Percentiles rank a stretch among this genome's conserved stretches.
Conservation (phyloP, 2,113 vertebrate species). For the Hyperopisus bebe region DNA sequence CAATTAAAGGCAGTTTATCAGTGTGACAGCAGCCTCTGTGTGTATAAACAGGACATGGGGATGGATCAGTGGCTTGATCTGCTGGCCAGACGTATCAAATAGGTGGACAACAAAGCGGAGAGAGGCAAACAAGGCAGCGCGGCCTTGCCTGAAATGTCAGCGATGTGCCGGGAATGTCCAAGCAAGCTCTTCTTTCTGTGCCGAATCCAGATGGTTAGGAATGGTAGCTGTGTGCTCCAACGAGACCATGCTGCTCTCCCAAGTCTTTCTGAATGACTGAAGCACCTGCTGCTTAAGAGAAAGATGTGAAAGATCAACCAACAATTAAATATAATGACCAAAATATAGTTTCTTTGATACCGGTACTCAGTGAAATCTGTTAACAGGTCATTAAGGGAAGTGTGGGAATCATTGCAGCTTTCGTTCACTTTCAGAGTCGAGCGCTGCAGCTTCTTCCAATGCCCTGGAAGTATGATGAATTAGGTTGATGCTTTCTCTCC, state of each 20-base stretch:
- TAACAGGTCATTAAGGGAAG: neutral
- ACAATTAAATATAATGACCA: neutral
- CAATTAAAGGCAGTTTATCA: slow-evolving; percentile 20
- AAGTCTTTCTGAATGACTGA: neutral
- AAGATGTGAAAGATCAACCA: neutral
- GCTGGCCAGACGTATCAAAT: slow-evolving; percentile 11
- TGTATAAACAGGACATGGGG: neutral
- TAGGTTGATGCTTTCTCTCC: neutral
- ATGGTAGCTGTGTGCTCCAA: neutral
- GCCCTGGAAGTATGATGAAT: neutral
- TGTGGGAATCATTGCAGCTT: neutral
- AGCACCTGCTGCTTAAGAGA: neutral
- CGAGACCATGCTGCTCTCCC: neutral
- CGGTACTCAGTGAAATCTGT: neutral
- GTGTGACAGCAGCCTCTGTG: slow-evolving; percentile 10
- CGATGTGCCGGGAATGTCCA: neutral
- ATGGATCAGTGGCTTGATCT: neutral
- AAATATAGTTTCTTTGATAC: neutral
- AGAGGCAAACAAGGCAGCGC: slow-evolving; percentile 7
- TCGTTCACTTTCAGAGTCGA: neutral
- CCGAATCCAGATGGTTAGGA: neutral
- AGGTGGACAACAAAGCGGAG: slow-evolving; percentile 12
- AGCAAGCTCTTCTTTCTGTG: neutral
- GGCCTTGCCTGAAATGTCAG: slow-evolving; percentile 17
- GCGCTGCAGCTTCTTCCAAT: neutral